Evolutionary conservation across 2,797 vertebrate species (phyloP).

Genomic region (Borostomias antarcticus): DNA sequence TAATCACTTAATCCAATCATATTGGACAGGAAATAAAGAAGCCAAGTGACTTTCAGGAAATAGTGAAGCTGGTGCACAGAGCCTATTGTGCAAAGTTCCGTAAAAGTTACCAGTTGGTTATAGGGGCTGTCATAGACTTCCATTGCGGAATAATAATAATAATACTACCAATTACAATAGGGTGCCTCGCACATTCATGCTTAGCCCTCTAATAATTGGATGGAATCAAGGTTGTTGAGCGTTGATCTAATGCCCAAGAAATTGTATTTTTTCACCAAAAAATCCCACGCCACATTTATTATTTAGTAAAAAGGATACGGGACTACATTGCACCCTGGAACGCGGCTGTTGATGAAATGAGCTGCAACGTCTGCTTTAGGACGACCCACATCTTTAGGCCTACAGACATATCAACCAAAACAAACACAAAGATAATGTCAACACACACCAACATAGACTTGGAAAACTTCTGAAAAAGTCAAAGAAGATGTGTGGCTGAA

Average conservation of each 20-base stretch:
- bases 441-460: background rate
- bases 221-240: no score
- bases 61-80: no score
- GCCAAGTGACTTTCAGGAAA: no score
- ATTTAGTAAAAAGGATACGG: constrained; percentile 88
- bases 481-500: background rate
- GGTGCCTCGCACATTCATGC: no score
- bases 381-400: constrained; percentile 88
- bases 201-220: no score
- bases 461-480: background rate
- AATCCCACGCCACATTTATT: background rate
- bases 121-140: no score
- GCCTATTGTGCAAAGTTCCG: no score
- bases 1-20: no score
- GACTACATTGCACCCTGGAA: constrained; percentile 85
- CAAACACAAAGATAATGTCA: background rate
- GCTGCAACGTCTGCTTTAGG: constrained; percentile 92
- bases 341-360: constrained; percentile 87
- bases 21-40: no score
- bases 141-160: background rate
- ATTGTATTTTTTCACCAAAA: background rate
- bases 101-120: no score
- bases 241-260: background rate
- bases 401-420: constrained; percentile 45
- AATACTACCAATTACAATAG: no score